Evolutionary conservation across 2,113 vertebrate species (phyloP).

Genomic region (Paradisaea rubra): DNA sequence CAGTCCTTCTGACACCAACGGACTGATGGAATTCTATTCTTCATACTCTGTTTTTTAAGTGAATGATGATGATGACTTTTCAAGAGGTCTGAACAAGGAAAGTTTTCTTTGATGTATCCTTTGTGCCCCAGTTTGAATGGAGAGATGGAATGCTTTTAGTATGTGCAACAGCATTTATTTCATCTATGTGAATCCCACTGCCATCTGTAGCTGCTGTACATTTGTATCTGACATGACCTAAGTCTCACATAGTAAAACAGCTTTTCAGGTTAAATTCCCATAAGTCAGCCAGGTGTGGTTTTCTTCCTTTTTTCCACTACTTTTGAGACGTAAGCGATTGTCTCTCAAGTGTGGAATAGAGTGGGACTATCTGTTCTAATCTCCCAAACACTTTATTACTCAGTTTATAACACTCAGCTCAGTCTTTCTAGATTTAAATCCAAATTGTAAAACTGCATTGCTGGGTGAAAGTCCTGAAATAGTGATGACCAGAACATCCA

Average conservation of each 20-base stretch:
- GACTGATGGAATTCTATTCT: neutral
- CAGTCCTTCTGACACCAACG: neutral
- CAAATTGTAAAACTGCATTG: neutral
- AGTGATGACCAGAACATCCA: neutral
- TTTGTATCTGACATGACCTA: neutral
- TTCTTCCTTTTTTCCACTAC: neutral
- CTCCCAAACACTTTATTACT: neutral
- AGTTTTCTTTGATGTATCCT: neutral
- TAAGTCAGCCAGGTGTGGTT: neutral
- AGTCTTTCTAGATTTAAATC: neutral
- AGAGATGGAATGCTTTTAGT: neutral
- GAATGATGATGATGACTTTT: neutral
- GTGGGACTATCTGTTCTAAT: neutral
- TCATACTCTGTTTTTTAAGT: neutral
- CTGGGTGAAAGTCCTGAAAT: neutral
- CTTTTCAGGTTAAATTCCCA: neutral
- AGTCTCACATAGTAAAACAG: neutral
- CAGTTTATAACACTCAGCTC: neutral
- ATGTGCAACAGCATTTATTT: neutral
- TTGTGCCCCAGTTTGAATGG: neutral
- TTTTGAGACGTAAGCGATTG: neutral
- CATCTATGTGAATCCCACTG: neutral
- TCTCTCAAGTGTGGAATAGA: neutral
- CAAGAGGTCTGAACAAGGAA: neutral
- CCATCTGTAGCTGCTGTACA: neutral